Evolutionary conservation across 2,888 invertebrate genomes (phyloP), one percentile per base, ranked within the genome.

Genomic region (Drosophila trichaetosa): DNA sequence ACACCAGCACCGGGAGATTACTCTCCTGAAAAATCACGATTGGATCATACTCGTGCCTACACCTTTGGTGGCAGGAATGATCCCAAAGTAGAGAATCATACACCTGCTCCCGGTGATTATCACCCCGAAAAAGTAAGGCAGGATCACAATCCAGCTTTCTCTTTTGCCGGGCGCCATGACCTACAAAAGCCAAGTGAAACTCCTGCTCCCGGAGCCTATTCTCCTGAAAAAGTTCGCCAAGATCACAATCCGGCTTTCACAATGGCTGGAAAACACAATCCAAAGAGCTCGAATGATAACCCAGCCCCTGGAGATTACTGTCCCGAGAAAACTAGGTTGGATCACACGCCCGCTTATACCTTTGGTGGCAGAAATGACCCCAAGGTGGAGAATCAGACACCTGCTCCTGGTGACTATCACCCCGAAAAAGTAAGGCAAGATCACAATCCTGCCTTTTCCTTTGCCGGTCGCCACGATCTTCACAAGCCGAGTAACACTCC

Each of bases 81-180:
- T 24, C 69, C 68, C 0, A 90, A 93, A 79, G 90, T 89, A 6
- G 73, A 75, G 0, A 86, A 60, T 57, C 69, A 83, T 72, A 94
- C 94, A 18, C 91, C 69, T 27, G 49, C 70, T 4, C 72, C 72
- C 0, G 95, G 95, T 56, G 94, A 94, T n/a, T 96, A 96, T 82
- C 60, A 91, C 82, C 95, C 95, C 0, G 95, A 96, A 80, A 95
- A 94, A 76, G 91, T 93, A 0, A 94, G 93, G 65, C 93, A 92
- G 59, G 91, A 91, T 51, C 91, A 92, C 24, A 82, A 79, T 8
- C 96, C 96, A 53, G 94, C 95, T 80, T 96, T 95, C 91, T 95
- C 96, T 40, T 96, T 96, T 91, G 96, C 96, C 83, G 94, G 95
- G 73, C 96, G 96, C 93, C 94, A 95, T 11, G 94, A 95, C 74